Base-by-base conservation (phyloP, 1,140 invertebrate genomes). In the Megalonaias nervosa region DNA sequence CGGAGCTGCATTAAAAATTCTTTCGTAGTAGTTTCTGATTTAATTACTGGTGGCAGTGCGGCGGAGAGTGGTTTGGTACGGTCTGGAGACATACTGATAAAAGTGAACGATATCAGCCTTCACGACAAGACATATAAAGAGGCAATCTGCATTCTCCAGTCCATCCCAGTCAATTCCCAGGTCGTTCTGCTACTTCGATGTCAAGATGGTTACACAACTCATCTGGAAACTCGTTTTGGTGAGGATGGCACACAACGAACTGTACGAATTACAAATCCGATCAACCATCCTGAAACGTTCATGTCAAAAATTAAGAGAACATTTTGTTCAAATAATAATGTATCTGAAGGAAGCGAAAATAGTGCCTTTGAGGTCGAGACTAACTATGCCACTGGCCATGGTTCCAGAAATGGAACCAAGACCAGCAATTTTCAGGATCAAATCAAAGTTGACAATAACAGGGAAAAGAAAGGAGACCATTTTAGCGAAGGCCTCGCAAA, bases 31-130 rank as follows among this genome's bases (percentile, higher is more conserved):
- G 85, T 89, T 12, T 87, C 87, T 6, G 87, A 86, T 38, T 74
- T 89, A 15, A 83, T 87, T 13, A 74, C 79, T 16, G 83, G 82
- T 31, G 87, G 88, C 16, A 83, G 85, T 15, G 88, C 88, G 0
- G 83, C 85, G 61, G 86, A 89, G 72, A 86, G 86, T 77, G 86
- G 88, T 6, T 76, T 88, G 61, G 86, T 89, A 13, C 82, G 84
- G 74, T 78, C 87, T 17, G 88, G 88, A 48, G 88, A 89, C 75
- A 79, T 85, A 66, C 85, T 89, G n/a, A 71, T 88, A 1, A 80
- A 86, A 17, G 86, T 89, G 48, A 87, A 89, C 77, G 88, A 89
- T 71, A 86, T 84, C 31, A 82, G 85, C 73, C 62, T 89, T 66
- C 81, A 82, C 38, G 82, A 85, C 38, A 85, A 86, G 81, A 80